Evolutionary conservation across 35 echinoderm and acorn worm genomes (phyloP).

Genomic region (Ophiothrix spiculata): DNA sequence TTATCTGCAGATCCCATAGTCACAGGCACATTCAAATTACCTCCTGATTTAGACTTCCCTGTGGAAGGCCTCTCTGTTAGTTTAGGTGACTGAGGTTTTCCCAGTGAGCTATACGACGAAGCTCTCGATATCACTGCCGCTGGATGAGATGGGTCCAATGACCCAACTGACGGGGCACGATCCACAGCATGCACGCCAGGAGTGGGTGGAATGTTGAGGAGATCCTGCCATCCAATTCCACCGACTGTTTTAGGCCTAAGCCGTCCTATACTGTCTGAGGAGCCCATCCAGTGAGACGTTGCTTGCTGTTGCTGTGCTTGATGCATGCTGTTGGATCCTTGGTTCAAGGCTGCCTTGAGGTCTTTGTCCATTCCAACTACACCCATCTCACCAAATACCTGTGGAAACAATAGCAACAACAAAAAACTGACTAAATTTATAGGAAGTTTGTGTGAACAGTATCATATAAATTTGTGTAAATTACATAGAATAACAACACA

Average conservation of each 20-base stretch:
- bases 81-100: neutral
- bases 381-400: conserved; percentile 99
- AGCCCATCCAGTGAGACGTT: conserved; percentile 31
- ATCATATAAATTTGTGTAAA: too few species aligned
- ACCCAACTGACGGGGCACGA: neutral
- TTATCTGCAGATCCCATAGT: neutral
- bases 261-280: conserved; percentile 44
- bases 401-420: too few species aligned
- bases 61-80: neutral
- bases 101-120: neutral
- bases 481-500: too few species aligned
- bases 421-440: too few species aligned
- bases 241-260: conserved; percentile 69
- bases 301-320: neutral
- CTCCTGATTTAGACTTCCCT: neutral
- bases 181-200: neutral
- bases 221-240: conserved; percentile 78
- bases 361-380: conserved; percentile 97
- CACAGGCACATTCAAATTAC: neutral
- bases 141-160: neutral
- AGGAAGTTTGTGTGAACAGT: too few species aligned
- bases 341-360: conserved; percentile 71
- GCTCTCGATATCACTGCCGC: neutral
- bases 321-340: conserved; percentile 41
- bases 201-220: conserved; percentile 64